phyloP scores from a whole-genome alignment of 2,888 invertebrate genomes.

The Yponomeuta sedellus region DNA sequence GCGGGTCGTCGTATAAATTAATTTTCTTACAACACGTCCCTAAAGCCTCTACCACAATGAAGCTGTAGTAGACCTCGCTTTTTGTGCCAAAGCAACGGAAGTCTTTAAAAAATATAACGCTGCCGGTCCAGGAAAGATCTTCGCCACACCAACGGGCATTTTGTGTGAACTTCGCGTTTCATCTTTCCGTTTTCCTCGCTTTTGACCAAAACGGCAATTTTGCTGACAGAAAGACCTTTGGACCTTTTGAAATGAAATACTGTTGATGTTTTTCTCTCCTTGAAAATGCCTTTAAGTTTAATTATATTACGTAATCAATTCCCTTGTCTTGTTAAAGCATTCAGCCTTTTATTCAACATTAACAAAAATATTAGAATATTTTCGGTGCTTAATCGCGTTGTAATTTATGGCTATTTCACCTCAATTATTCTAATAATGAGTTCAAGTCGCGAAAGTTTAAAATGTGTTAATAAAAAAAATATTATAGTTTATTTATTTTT shows the following conservation, averaged over 20 bases:
- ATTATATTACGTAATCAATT: too few relatives aligned
- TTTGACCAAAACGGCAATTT: neutral
- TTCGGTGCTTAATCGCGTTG: too few relatives aligned
- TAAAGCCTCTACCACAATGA: slow-evolving; percentile 43
- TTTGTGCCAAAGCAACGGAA: slow-evolving; percentile 30
- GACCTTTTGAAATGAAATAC: neutral
- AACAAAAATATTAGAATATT: too few relatives aligned
- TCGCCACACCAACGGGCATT: neutral
- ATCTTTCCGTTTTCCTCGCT: neutral
- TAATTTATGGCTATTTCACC: too few relatives aligned
- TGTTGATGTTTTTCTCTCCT: too few relatives aligned
- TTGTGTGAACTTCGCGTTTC: neutral
- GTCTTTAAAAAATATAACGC: slow-evolving; percentile 5
- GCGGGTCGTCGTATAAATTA: slow-evolving; percentile 46
- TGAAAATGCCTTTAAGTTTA: too few relatives aligned
- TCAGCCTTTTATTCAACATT: too few relatives aligned
- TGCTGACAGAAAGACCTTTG: neutral
- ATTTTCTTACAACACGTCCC: slow-evolving; percentile 53
- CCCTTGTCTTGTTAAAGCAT: too few relatives aligned
- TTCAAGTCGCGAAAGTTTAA: too few relatives aligned
- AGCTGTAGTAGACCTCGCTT: slow-evolving; percentile 47
- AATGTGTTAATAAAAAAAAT: too few relatives aligned
- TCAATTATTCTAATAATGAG: too few relatives aligned
- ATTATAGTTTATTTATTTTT: too few relatives aligned
- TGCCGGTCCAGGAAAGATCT: neutral